phyloP scores from a whole-genome alignment of 2,113 vertebrate genomes.

The Podilymbus podiceps region DNA sequence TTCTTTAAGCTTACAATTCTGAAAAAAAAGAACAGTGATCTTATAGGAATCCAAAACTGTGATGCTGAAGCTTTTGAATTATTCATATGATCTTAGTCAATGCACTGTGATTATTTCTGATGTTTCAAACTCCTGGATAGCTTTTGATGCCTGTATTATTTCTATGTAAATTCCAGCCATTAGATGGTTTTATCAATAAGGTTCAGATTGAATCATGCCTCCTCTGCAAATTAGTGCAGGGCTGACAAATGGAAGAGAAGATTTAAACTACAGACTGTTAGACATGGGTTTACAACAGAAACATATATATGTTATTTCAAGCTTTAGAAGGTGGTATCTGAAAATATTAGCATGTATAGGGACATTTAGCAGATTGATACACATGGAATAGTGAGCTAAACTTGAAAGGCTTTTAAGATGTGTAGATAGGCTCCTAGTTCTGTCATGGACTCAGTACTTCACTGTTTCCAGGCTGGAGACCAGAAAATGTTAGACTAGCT shows the following conservation, averaged over 20 bases:
- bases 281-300: background rate
- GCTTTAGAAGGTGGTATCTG: background rate
- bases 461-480: background rate
- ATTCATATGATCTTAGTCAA: slow-evolving; percentile 56
- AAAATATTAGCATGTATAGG: background rate
- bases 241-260: slow-evolving; percentile 7
- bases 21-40: background rate
- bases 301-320: background rate
- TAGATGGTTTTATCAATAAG: slow-evolving; percentile 60
- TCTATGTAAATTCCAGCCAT: slow-evolving; percentile 62
- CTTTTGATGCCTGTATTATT: slow-evolving; percentile 61
- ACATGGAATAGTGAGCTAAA: background rate
- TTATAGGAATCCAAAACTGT: slow-evolving; percentile 37
- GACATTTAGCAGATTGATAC: background rate
- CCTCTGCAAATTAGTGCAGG: slow-evolving; percentile 16
- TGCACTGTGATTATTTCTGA: slow-evolving; percentile 52
- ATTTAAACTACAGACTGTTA: background rate
- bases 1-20: background rate
- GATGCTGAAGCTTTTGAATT: slow-evolving; percentile 39
- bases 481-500: background rate
- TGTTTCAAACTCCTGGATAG: slow-evolving; percentile 56
- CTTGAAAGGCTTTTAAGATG: background rate
- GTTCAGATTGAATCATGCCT: slow-evolving; percentile 48
- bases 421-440: background rate
- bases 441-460: background rate